Percentiles rank a stretch among this genome's conserved stretches.
phyloP scores from a whole-genome alignment of 1,140 invertebrate genomes.

The Geopemphigus sp. region DNA sequence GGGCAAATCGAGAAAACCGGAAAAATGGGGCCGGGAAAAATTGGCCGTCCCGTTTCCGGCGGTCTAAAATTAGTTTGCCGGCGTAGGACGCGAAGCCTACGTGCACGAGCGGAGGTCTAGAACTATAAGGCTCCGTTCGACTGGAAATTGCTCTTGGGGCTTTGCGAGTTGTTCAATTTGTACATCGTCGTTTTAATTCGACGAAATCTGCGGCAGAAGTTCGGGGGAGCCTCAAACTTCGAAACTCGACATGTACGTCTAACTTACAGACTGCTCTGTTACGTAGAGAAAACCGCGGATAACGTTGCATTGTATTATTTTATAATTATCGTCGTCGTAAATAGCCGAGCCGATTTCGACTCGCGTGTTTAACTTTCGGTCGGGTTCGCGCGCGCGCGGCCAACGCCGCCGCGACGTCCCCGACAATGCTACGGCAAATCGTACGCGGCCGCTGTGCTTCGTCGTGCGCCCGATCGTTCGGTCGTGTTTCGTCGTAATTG shows the following conservation, averaged over 20 bases:
- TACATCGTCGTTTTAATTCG: conserved; percentile 40
- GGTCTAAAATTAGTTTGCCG: conserved; percentile 21
- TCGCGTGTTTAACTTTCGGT: not conserved
- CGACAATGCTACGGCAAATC: too few relatives aligned
- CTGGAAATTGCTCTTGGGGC: conserved; percentile 34
- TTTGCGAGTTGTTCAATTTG: conserved; percentile 36
- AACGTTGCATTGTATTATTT: conserved; percentile 28
- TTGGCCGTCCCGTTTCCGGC: too few relatives aligned
- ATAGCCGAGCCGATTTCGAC: not conserved
- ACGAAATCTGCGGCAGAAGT: conserved; percentile 31
- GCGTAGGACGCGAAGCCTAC: not conserved
- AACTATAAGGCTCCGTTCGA: conserved; percentile 16
- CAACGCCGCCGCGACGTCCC: too few relatives aligned
- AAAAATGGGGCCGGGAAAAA: too few relatives aligned
- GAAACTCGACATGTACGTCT: conserved; percentile 20
- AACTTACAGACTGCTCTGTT: conserved; percentile 11
- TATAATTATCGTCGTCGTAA: conserved; percentile 12
- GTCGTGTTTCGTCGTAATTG: too few relatives aligned
- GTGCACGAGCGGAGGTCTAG: not conserved
- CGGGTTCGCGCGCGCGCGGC: too few relatives aligned
- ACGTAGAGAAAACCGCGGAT: conserved; percentile 18
- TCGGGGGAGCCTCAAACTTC: conserved; percentile 20
- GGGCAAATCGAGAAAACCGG: too few relatives aligned
- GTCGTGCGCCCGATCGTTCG: too few relatives aligned
- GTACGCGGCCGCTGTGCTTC: too few relatives aligned